Base-by-base conservation (phyloP, 1,140 invertebrate species). In the Lepidurus packardi region DNA sequence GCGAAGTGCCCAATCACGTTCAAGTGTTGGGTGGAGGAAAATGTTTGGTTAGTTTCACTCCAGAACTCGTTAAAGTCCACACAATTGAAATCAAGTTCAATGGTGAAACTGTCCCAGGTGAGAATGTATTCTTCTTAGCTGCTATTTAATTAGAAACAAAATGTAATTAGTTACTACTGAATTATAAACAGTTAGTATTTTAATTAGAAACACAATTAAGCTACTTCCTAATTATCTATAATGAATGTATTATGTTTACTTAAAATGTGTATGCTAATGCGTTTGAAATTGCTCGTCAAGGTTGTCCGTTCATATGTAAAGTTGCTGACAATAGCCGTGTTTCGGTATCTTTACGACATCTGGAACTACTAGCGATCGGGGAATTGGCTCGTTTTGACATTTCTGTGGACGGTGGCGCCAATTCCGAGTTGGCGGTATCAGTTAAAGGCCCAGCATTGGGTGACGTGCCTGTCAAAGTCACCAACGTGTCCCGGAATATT, bases 11-110 rank as follows among this genome's bases (percentile, higher is more conserved):
- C 53, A 98, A 98, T 88, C 95, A 98, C 86, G 96, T 98, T 24
- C 94, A 95, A 85, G 94, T 96, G 16, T 93, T 98, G 7, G 95
- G 95, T 73, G 95, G 95, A 79, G 96, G 96, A 45, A 89, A 94
- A 78, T 98, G 96, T 84, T 88, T 98, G 42, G 95, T 98, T 10
- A 97, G 94, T 75, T 99, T 99, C 86, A 93, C 95, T 13, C 97
- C 98, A 21, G 95, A 98, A 84, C 89, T 92, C 79, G 89, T 93
- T 9, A 95, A 95, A 81, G 90, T 94, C 42, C 97, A 99, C 86
- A 89, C 93, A 81, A 97, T 99, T 82, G 96, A 98, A 86, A 98
- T 99, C 79, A 98, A 96, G 86, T 99, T 99, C 86, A 99, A 99
- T 85, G 94, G 94, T 73, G 94, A 97, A 87, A 94, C 95, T 77